phyloP scores from a whole-genome alignment of 1,140 invertebrate genomes.

The Drosophila elegans region DNA sequence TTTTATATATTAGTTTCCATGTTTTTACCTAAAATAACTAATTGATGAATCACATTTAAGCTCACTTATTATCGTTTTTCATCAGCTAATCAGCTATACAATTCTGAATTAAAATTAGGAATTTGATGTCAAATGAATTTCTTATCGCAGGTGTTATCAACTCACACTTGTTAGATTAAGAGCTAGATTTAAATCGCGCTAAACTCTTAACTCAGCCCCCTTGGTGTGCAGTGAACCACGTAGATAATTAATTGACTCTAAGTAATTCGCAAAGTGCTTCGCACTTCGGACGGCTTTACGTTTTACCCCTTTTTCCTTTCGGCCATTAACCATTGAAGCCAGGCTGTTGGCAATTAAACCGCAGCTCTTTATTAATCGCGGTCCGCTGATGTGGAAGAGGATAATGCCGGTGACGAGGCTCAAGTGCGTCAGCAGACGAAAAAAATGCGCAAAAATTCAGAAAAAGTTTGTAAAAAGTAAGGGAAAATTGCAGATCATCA shows the following conservation, averaged over 20 bases:
- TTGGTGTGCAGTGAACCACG: not conserved
- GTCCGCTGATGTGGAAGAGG: constrained; percentile 65
- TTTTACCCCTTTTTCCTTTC: not conserved
- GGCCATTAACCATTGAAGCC: constrained; percentile 30
- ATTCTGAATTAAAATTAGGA: not conserved
- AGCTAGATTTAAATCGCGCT: not conserved
- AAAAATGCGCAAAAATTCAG: constrained; percentile 1
- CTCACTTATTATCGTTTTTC: too few relatives aligned
- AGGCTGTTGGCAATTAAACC: constrained; percentile 38
- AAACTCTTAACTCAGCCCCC: not conserved
- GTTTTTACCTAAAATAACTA: too few relatives aligned
- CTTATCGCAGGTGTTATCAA: constrained; percentile 3
- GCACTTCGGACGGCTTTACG: constrained; percentile 18
- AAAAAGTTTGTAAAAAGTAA: not conserved
- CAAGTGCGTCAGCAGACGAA: constrained; percentile 41
- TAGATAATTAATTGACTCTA: constrained; percentile 34
- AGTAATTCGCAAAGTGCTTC: constrained; percentile 11
- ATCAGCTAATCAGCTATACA: too few relatives aligned
- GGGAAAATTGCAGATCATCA: constrained; percentile 31
- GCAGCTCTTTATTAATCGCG: constrained; percentile 67
- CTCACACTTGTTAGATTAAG: constrained; percentile 5
- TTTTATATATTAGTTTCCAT: too few relatives aligned
- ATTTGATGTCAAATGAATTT: not conserved
- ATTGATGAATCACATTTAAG: too few relatives aligned
- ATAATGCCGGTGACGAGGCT: constrained; percentile 42